Evolutionary conservation across 1,140 invertebrate species (phyloP).

Genomic region (Palaemon carinicauda): DNA sequence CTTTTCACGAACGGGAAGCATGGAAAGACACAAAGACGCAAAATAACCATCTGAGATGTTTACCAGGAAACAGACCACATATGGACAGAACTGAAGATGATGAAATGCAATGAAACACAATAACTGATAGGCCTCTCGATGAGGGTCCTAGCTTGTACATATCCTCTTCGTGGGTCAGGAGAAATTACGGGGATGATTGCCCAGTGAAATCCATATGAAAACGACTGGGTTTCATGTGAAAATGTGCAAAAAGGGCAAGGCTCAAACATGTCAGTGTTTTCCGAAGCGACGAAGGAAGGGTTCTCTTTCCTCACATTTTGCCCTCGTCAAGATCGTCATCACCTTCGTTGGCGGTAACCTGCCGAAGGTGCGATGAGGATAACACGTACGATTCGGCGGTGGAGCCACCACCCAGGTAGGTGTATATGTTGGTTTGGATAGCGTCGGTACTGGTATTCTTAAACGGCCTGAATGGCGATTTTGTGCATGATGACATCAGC

Average conservation of each 20-base stretch:
- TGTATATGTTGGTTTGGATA: conserved; percentile 47
- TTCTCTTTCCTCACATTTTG: not conserved
- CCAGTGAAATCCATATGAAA: not conserved
- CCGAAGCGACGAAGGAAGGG: not conserved
- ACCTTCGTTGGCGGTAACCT: not conserved
- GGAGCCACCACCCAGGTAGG: conserved; percentile 42
- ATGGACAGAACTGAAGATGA: no score
- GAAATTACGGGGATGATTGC: no score
- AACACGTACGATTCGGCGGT: not conserved
- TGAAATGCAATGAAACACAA: no score
- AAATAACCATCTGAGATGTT: no score
- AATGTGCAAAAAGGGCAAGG: not conserved
- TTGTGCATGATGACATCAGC: conserved; percentile 54
- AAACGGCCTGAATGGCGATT: conserved; percentile 47
- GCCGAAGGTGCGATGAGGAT: not conserved
- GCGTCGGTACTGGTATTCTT: conserved; percentile 42
- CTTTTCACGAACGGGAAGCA: not conserved
- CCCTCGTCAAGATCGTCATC: not conserved
- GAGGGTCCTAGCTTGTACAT: no score
- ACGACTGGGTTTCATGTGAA: not conserved
- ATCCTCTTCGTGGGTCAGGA: no score
- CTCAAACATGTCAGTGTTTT: not conserved
- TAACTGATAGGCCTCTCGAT: no score
- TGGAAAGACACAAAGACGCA: not conserved
- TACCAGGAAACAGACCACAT: no score